Base-by-base conservation (phyloP, 2,797 vertebrate genomes). In the Microctenopoma lineatum region DNA sequence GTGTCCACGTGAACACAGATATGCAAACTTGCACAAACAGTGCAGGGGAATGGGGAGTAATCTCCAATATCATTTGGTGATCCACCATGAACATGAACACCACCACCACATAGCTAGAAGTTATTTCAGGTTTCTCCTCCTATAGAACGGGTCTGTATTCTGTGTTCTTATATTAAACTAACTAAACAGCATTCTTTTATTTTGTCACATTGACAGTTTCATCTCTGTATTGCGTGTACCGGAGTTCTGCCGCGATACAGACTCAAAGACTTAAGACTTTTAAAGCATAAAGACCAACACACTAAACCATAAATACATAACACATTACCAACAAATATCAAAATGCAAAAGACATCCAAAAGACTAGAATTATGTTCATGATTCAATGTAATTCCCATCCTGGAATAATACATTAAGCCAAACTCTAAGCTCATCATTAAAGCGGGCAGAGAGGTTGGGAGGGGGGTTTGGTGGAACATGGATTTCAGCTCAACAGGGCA, bases 11-110 rank as follows among this genome's bases (percentile, higher is more conserved):
- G 3, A 29, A 29, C 27, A 61, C 65, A 66, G 39, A 59, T 10
- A 26, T 52, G 61, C 55, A 77, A 34, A 75, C 54, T 57, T 47
- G 15, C 53, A 68, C 25, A 75, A 42, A 44, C 6, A 50, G 42
- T 59, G 45, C n/a, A 9, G 3, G 8, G 45, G 26, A 13, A 42
- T 29, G 27, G 59, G 66, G 55, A 21, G 27, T 83, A 73, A 86
- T 83, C 80, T 76, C 59, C 60, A 52, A 69, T 70, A 55, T 63
- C 66, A 62, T 72, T 51, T 56, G 10, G 36, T 87, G 88, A 89
- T 83, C 84, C 77, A 66, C 21, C 77, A 83, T 56, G 70, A 81
- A 77, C 3, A 0, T 67, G 70, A 39, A 3, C 53, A 72, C 5
- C 4, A 29, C 4, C 27, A 29, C 27, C 4, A 29, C 27, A 21